Evolutionary conservation across 1,140 invertebrate species (phyloP).

Genomic region (Penaeus japonicus): DNA sequence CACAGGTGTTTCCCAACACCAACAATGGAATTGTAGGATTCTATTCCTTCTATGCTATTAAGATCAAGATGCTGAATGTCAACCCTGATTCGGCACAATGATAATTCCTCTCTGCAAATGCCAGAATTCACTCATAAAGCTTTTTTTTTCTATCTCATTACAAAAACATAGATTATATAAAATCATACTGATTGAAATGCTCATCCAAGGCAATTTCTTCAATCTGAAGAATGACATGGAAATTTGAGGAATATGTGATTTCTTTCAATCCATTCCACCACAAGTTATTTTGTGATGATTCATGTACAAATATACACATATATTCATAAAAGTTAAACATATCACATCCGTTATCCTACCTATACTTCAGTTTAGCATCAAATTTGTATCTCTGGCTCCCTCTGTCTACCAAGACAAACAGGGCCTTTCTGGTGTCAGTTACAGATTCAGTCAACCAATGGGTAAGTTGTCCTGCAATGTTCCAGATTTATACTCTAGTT

Average conservation of each 20-base stretch:
- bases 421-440: slow-evolving; percentile 65
- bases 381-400: slow-evolving; percentile 81
- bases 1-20: slow-evolving; percentile 87
- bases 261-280: no score
- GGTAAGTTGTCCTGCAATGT: slow-evolving; percentile 73
- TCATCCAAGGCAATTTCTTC: background rate
- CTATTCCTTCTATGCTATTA: slow-evolving; percentile 68
- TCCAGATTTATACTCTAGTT: background rate
- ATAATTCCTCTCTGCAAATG: slow-evolving; percentile 28
- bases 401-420: slow-evolving; percentile 78
- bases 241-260: no score
- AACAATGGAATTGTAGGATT: slow-evolving; percentile 68
- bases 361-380: slow-evolving; percentile 75
- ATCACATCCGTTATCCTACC: slow-evolving; percentile 60
- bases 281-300: background rate
- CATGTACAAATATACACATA: slow-evolving; percentile 3
- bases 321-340: background rate
- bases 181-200: background rate
- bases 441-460: slow-evolving; percentile 76
- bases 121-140: background rate
- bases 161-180: background rate
- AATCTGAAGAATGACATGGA: no score
- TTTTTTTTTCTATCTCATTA: background rate
- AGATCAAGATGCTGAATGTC: slow-evolving; percentile 79
- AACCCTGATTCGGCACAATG: slow-evolving; percentile 70